Evolutionary conservation across 2,797 vertebrate genomes (phyloP).

Genomic region (Scolopax rusticola): DNA sequence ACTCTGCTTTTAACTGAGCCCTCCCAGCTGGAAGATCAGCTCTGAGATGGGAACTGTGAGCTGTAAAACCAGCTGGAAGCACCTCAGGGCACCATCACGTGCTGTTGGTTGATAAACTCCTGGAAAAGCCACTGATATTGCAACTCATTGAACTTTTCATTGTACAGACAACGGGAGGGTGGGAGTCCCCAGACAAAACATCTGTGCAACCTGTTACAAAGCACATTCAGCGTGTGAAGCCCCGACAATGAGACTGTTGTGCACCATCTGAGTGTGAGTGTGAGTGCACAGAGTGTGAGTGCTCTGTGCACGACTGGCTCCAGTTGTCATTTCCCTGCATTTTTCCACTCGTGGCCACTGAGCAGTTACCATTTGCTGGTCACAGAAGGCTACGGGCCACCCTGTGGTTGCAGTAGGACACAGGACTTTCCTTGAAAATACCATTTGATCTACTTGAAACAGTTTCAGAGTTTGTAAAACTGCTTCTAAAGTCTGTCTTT

Average conservation of each 20-base stretch:
- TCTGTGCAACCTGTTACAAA: slow-evolving; percentile 44
- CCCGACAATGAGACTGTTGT: slow-evolving; percentile 6
- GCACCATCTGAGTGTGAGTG: too few relatives aligned
- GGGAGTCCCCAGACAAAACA: slow-evolving; percentile 63
- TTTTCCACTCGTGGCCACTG: neutral
- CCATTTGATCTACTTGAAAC: neutral
- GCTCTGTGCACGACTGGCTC: neutral
- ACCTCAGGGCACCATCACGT: neutral
- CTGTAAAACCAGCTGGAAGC: neutral
- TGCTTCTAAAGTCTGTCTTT: neutral
- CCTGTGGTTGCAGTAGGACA: rapidly evolving
- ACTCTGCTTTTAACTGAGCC: neutral
- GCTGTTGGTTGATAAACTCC: neutral
- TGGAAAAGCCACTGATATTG: slow-evolving; percentile 13
- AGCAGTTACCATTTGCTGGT: neutral
- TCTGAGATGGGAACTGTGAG: neutral
- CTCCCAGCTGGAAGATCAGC: neutral
- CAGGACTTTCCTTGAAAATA: neutral
- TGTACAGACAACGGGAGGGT: neutral
- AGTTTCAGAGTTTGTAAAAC: neutral
- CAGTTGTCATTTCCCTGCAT: neutral
- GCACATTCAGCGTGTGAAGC: slow-evolving; percentile 6
- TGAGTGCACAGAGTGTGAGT: too few relatives aligned
- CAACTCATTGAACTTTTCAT: slow-evolving; percentile 55
- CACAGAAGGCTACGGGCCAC: neutral